A percentile compares a stretch with the other conserved stretches of the same genome.
Evolutionary conservation across 2,113 vertebrate genomes (phyloP).

Genomic region (Rhinopithecus roxellana): DNA sequence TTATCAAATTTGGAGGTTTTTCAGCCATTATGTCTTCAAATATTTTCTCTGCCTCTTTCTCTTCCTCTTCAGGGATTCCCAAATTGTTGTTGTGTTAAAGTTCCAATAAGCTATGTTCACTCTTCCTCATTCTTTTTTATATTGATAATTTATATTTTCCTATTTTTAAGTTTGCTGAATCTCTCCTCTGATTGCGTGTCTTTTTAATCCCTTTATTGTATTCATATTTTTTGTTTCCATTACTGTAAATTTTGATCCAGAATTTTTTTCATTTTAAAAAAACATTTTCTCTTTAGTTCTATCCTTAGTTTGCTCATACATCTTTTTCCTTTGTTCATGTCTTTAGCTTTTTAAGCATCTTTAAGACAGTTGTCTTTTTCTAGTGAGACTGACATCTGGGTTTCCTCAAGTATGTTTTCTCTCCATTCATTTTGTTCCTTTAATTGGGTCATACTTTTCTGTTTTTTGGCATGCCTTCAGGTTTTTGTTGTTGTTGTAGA

Average conservation of each 20-base stretch:
- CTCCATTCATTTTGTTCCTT: neutral
- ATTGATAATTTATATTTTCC: neutral
- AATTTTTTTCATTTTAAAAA: neutral
- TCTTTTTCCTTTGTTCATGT: neutral
- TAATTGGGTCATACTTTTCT: neutral
- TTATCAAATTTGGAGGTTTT: neutral
- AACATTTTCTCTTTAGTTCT: neutral
- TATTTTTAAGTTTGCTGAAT: neutral
- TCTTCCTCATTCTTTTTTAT: neutral
- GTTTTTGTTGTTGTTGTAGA: neutral
- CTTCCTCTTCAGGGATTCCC: neutral
- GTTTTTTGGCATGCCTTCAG: neutral
- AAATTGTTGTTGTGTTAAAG: neutral
- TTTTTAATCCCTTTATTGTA: neutral
- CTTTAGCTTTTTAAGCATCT: neutral
- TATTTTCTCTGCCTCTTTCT: neutral
- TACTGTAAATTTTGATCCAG: neutral
- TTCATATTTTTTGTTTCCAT: neutral
- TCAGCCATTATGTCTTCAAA: neutral
- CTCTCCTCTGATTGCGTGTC: neutral
- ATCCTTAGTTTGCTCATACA: neutral
- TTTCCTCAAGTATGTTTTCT: neutral
- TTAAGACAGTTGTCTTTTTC: neutral
- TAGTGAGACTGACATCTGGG: neutral
- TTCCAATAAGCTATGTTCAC: neutral